These are phyloP conservation scores for Spermophilus dauricus DNA, from an alignment of 2,113 vertebrate genomes.

Conservation along the genomic window DNA sequence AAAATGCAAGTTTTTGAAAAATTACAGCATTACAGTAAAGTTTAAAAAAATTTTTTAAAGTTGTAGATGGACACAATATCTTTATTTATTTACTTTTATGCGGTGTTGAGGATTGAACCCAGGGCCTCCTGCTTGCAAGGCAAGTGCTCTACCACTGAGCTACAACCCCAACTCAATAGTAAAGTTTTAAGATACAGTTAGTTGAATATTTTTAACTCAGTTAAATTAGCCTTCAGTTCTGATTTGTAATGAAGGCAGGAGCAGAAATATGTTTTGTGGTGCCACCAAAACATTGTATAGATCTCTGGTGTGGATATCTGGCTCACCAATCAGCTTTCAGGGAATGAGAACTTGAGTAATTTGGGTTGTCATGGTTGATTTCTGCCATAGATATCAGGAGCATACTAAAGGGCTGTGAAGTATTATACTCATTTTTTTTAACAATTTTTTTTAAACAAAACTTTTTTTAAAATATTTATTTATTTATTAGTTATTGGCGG, in stretches of 20 bases:
- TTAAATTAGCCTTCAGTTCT: constrained; percentile 68
- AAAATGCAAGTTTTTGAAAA: not conserved
- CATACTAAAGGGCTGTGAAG: constrained; percentile 50
- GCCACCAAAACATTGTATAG: constrained; percentile 60
- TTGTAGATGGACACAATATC: no score
- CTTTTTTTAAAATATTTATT: no score
- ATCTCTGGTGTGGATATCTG: constrained; percentile 69
- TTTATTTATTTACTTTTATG: no score
- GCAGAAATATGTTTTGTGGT: constrained; percentile 45
- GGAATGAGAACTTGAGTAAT: constrained; percentile 80
- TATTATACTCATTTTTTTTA: not conserved
- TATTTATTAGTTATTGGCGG: no score
- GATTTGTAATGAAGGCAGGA: constrained; percentile 54
- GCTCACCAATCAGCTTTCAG: constrained; percentile 79
- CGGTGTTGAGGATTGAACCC: no score
- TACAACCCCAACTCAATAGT: no score
- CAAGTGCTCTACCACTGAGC: no score
- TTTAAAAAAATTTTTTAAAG: no score
- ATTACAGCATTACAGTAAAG: constrained; percentile 41
- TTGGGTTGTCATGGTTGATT: constrained; percentile 78
- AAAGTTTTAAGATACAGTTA: constrained; percentile 30
- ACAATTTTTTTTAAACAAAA: no score
- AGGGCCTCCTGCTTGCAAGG: no score
- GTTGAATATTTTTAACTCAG: constrained; percentile 78
- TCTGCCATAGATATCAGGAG: constrained; percentile 75